A percentile compares a stretch with the other conserved stretches of the same genome.
Evolutionary conservation across 2,888 invertebrate species (phyloP).

Genomic region (Cartodere bifasciata): DNA sequence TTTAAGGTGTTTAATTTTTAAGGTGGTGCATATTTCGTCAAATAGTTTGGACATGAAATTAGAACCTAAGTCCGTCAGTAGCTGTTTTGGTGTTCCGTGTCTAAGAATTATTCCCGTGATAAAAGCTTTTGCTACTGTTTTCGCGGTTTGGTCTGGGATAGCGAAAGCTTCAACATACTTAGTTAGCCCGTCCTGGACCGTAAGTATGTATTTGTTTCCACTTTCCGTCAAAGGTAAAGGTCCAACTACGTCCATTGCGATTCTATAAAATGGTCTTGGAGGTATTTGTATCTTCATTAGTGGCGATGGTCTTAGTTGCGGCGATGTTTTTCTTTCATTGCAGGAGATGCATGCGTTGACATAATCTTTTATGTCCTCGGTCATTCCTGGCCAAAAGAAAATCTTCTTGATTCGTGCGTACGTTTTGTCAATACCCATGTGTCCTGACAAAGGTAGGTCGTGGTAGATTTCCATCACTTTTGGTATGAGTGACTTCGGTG

Average conservation of each 20-base stretch:
- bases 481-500: constrained; percentile 9
- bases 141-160: too few species aligned
- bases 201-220: too few species aligned
- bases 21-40: constrained; percentile 16
- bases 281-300: constrained; percentile 16
- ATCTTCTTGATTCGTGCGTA: constrained; percentile 13
- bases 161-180: too few species aligned
- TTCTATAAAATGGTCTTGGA: constrained; percentile 15
- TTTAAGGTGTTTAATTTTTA: constrained; percentile 18
- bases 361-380: constrained; percentile 16
- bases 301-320: constrained; percentile 14
- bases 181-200: too few species aligned
- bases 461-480: constrained; percentile 16
- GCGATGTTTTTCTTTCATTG: constrained; percentile 18
- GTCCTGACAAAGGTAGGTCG: constrained; percentile 17
- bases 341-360: constrained; percentile 19
- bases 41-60: constrained; percentile 21
- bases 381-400: constrained; percentile 20
- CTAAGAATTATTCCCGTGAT: constrained; percentile 18
- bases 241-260: too few species aligned
- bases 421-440: constrained; percentile 23
- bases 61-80: constrained; percentile 22
- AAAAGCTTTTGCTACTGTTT: constrained; percentile 19
- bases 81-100: constrained; percentile 19
- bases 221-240: too few species aligned